Evolutionary conservation across 1,140 invertebrate species (phyloP).

Genomic region (Lysiphlebus fabarum): DNA sequence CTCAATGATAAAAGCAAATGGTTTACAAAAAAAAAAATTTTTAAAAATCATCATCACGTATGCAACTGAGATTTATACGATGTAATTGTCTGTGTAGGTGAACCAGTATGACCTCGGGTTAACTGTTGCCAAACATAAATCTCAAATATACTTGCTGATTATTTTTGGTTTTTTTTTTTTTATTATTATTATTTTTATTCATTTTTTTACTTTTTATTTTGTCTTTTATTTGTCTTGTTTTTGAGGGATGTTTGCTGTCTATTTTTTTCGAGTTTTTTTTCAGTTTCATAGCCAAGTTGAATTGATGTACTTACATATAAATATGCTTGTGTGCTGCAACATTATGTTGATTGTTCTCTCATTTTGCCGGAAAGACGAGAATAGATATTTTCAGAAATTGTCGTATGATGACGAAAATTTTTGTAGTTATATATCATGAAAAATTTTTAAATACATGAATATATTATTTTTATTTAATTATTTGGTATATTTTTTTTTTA

Average conservation of each 20-base stretch:
- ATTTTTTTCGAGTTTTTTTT: neutral
- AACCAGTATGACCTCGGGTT: constrained; percentile 5
- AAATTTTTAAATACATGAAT: too few relatives aligned
- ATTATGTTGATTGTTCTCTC: too few relatives aligned
- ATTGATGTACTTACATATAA: too few relatives aligned
- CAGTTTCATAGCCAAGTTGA: neutral
- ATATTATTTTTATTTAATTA: too few relatives aligned
- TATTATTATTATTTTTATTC: neutral
- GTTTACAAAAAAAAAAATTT: neutral
- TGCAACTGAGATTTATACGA: neutral
- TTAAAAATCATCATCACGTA: constrained; percentile 1
- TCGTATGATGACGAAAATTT: too few relatives aligned
- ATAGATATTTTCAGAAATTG: too few relatives aligned
- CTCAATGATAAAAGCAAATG: constrained; percentile 13
- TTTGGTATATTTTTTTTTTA: too few relatives aligned
- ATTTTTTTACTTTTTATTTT: constrained; percentile 1
- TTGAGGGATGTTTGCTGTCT: too few relatives aligned
- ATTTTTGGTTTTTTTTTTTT: neutral
- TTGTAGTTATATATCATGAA: too few relatives aligned
- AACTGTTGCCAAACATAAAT: constrained; percentile 20
- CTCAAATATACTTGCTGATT: constrained; percentile 1
- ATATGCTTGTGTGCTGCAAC: too few relatives aligned
- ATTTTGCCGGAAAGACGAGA: too few relatives aligned
- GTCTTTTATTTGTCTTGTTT: neutral
- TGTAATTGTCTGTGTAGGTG: constrained; percentile 6